Evolutionary conservation across 1,140 invertebrate genomes (phyloP).

Genomic region (Doryteuthis pealeii): DNA sequence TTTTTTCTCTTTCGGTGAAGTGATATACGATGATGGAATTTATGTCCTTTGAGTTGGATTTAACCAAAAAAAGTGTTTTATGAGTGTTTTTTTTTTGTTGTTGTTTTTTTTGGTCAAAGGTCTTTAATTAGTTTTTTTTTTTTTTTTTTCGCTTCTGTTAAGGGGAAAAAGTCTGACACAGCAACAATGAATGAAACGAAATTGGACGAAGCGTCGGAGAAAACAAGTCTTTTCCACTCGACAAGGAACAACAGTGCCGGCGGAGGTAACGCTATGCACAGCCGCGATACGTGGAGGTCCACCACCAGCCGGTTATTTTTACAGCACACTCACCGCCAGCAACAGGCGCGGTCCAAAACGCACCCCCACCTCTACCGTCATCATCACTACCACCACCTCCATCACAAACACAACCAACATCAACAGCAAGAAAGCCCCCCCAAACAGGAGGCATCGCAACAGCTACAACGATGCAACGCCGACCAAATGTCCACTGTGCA

Average conservation of each 20-base stretch:
- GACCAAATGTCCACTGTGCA: background rate
- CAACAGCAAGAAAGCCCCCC: background rate
- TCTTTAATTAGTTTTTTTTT: no score
- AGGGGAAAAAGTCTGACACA: no score
- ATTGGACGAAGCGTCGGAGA: constrained; percentile 3
- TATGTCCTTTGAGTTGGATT: no score
- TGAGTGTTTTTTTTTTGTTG: no score
- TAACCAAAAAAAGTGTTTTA: no score
- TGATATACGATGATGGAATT: no score
- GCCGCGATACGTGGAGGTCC: background rate
- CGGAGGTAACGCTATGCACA: background rate
- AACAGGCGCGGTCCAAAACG: background rate
- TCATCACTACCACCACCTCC: background rate
- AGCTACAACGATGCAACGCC: background rate
- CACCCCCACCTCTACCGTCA: background rate
- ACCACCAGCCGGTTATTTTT: background rate
- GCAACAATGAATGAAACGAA: constrained; percentile 1
- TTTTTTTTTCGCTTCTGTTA: no score
- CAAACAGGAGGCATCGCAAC: background rate
- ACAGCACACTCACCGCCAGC: background rate
- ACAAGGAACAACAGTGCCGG: background rate
- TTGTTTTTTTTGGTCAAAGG: no score
- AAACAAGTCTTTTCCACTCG: constrained; percentile 1
- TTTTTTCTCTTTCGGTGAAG: no score
- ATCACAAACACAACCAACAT: background rate